Conservation (phyloP, 2,113 vertebrate genomes). For the Cyanoderma ruficeps region DNA sequence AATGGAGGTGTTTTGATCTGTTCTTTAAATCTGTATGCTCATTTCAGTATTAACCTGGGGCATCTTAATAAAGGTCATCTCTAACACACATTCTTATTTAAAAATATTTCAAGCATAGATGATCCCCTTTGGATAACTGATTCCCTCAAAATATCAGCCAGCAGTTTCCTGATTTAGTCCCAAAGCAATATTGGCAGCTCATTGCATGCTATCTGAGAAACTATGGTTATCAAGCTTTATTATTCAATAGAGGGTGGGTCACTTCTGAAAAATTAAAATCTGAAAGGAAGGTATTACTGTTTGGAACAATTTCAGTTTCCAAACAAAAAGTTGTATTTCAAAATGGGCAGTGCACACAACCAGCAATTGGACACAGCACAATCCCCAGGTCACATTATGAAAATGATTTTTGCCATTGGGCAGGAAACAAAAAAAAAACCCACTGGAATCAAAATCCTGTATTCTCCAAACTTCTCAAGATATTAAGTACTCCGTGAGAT, state of each 20-base stretch:
- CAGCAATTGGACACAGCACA: not conserved
- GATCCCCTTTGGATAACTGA: not conserved
- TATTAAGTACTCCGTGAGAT: not conserved
- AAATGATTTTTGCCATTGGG: not conserved
- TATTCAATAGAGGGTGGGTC: constrained; percentile 23
- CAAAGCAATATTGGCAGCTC: not conserved
- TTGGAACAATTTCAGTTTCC: constrained; percentile 4
- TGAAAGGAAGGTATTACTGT: constrained; percentile 21
- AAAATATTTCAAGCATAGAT: not conserved
- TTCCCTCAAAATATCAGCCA: not conserved
- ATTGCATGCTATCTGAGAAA: not conserved
- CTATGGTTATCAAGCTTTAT: constrained; percentile 8
- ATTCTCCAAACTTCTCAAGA: not conserved
- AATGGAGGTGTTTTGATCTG: not conserved
- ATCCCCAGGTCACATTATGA: not conserved
- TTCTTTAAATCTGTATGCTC: not conserved
- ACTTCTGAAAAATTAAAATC: constrained; percentile 15
- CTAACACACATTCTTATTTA: not conserved
- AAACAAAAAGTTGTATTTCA: constrained; percentile 16
- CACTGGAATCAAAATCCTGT: not conserved
- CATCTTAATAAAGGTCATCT: not conserved
- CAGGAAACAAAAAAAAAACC: not conserved
- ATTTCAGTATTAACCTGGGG: not conserved
- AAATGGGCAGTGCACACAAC: not conserved
- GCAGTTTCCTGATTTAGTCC: not conserved